Evolutionary conservation across 2,888 invertebrate species (phyloP).

Genomic region (Lutraria lutraria): DNA sequence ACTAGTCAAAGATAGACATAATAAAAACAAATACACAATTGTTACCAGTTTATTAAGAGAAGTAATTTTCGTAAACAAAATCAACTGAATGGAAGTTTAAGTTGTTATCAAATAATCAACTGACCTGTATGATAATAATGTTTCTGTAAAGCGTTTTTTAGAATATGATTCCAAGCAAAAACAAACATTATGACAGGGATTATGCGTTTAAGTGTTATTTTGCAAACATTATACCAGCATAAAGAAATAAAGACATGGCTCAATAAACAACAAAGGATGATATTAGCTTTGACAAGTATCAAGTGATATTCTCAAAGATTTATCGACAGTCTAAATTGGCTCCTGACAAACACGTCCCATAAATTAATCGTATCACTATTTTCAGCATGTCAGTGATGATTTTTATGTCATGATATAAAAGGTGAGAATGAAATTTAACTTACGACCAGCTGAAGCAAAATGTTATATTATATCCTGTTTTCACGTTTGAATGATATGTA

Average conservation of each 20-base stretch:
- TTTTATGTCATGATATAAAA: background rate
- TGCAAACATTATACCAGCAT: background rate
- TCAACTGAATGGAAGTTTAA: too few species aligned
- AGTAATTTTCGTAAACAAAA: too few species aligned
- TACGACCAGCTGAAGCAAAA: background rate
- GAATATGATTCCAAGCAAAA: too few species aligned
- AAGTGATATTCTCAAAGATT: background rate
- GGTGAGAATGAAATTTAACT: background rate
- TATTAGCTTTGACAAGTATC: background rate
- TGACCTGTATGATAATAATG: too few species aligned
- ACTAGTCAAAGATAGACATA: too few species aligned
- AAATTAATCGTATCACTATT: background rate
- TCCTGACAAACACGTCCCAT: background rate
- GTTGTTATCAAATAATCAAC: too few species aligned
- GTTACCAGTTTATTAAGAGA: too few species aligned
- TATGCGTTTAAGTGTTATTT: background rate
- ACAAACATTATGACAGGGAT: too few species aligned
- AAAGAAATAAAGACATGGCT: background rate
- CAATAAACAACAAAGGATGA: background rate
- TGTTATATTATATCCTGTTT: background rate
- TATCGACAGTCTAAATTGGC: background rate
- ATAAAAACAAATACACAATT: too few species aligned
- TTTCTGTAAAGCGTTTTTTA: too few species aligned
- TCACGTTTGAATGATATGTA: background rate
- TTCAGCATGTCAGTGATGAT: background rate